A percentile compares a stretch with the other conserved stretches of the same genome.
Conservation (phyloP, 2,797 vertebrate genomes). For the Ispidina picta region DNA sequence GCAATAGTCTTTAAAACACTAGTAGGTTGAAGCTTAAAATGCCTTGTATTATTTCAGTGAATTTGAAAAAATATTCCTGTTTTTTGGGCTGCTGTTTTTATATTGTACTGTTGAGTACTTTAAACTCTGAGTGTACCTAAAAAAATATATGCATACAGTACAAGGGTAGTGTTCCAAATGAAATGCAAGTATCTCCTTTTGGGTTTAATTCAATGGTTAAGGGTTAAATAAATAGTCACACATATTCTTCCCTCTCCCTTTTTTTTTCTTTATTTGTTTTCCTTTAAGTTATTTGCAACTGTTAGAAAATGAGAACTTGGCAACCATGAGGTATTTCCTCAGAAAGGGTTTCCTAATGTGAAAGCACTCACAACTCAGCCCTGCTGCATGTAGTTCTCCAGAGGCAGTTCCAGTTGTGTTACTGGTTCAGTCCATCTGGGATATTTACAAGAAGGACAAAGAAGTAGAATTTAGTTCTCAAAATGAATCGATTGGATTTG, state of each 20-base stretch:
- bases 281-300: background rate
- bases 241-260: background rate
- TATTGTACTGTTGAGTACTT: background rate
- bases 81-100: background rate
- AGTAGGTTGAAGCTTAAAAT: background rate
- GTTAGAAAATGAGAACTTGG: constrained; percentile 9
- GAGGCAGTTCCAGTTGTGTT: background rate
- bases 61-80: background rate
- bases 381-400: background rate
- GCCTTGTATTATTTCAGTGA: background rate
- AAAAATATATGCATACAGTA: background rate
- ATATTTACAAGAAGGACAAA: background rate
- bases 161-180: background rate
- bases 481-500: background rate
- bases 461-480: background rate
- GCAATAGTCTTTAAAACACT: background rate
- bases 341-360: background rate
- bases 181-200: background rate
- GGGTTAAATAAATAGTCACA: background rate
- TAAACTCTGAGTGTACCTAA: background rate
- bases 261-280: background rate
- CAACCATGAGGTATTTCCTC: background rate
- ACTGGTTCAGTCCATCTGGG: background rate
- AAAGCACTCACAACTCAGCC: background rate
- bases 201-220: background rate